phyloP scores from a whole-genome alignment of 1,140 invertebrate species.

The Drosophila tropicalis region DNA sequence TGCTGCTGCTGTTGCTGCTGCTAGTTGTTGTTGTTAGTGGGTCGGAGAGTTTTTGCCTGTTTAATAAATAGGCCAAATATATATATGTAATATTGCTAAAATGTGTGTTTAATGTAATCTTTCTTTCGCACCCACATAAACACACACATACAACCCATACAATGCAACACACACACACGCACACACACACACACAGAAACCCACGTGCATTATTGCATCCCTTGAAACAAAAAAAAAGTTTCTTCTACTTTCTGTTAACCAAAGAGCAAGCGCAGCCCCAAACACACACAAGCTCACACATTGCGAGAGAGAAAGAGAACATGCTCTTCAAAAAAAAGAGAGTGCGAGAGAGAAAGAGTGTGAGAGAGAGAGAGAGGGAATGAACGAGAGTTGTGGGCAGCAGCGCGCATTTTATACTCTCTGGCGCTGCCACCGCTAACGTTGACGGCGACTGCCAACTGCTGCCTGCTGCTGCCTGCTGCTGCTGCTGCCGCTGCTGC shows the following conservation, averaged over 20 bases:
- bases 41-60: slow-evolving; percentile 30
- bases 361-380: slow-evolving; percentile 2
- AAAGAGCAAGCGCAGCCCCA: slow-evolving; percentile 47
- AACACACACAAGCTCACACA: not conserved
- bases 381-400: slow-evolving; percentile 11
- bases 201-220: slow-evolving; percentile 75
- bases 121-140: slow-evolving; percentile 52
- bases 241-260: slow-evolving; percentile 5
- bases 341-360: not conserved
- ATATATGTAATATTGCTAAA: slow-evolving; percentile 74
- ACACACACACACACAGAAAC: slow-evolving; percentile 30
- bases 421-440: slow-evolving; percentile 1
- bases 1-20: not conserved
- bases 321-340: slow-evolving; percentile 23
- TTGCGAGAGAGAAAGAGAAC: not conserved
- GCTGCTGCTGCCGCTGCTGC: slow-evolving; percentile 21
- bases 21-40: slow-evolving; percentile 12
- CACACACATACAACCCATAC: not conserved
- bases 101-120: slow-evolving; percentile 81
- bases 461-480: slow-evolving; percentile 50
- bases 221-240: slow-evolving; percentile 34
- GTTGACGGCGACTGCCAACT: slow-evolving; percentile 12
- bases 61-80: slow-evolving; percentile 82
- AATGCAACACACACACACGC: slow-evolving; percentile 15
- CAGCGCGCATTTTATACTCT: slow-evolving; percentile 4